These are phyloP conservation scores for Corythaixoides concolor DNA, from an alignment of 2,113 vertebrate genomes.

Conservation along the genomic window DNA sequence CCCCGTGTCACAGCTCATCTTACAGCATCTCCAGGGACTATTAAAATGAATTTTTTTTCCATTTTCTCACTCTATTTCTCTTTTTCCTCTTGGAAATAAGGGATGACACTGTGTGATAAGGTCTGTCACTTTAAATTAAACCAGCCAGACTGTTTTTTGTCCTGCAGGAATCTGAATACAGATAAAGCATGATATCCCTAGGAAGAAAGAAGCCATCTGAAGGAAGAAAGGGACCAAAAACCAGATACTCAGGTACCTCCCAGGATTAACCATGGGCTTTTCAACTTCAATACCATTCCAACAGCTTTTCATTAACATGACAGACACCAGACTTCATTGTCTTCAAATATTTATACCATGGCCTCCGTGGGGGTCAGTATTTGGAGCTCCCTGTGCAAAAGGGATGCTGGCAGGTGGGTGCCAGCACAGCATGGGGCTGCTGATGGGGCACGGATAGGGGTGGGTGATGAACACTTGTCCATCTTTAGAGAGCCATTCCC, in stretches of 20 bases:
- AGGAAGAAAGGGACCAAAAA: not conserved
- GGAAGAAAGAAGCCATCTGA: not conserved
- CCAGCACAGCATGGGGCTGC: no score
- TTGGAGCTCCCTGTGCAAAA: not conserved
- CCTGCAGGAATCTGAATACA: not conserved
- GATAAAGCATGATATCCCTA: not conserved
- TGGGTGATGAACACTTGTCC: no score
- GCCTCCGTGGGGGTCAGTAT: not conserved
- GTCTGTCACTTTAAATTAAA: slow-evolving; percentile 60
- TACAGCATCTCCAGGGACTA: slow-evolving; percentile 9
- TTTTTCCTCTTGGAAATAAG: slow-evolving; percentile 43
- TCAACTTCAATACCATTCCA: accelerated
- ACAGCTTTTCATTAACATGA: no score
- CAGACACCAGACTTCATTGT: not conserved
- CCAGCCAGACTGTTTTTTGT: not conserved
- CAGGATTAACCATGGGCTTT: accelerated
- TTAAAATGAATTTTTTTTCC: not conserved
- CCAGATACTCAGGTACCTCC: accelerated
- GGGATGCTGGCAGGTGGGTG: no score
- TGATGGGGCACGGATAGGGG: no score
- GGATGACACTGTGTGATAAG: slow-evolving; percentile 45
- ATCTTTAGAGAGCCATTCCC: accelerated
- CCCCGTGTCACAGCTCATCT: not conserved
- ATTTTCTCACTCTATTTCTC: slow-evolving; percentile 52
- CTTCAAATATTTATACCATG: accelerated